Base-by-base conservation (phyloP, 2,888 invertebrate species). In the Papilio elwesi region DNA sequence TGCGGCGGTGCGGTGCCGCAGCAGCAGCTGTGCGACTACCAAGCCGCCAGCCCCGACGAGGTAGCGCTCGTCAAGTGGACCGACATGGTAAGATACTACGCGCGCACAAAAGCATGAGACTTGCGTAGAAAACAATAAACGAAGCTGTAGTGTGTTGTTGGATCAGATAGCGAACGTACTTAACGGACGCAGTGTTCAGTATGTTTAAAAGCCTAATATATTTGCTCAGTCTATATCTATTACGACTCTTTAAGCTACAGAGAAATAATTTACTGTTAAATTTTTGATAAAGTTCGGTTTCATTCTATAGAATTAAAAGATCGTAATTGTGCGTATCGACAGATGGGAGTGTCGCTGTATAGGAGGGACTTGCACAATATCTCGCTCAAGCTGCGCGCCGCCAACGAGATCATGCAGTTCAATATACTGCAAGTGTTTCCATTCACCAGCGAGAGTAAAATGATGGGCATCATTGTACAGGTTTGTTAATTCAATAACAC, bases 21-120 rank as follows among this genome's bases (percentile, higher is more conserved):
- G 76, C 93, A 94, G 78, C 92, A 94, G 79, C 83, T 94, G 74
- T 94, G 93, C 79, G 94, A 94, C 78, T 95, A 95, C 88, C 96
- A 97, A 90, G 98, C 97, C 8, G 96, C 98, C 62, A 98, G 98
- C 79, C 98, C 98, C 0, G 98, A 99, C 87, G 98, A 99, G 87
- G 98, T 98, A 77, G 98, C 98, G 4, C 94, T 99, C 71, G 97
- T 98, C 48, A 98, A 98, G 84, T 98, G 98, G 92, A 97, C 97
- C 11, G 97, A 97, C 79, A 96, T 97, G 95, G 98, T 95, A 70
- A 80, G 74, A 53, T 0, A 26, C 16, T 65, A 26, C 12, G 48
- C 7, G 9, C 15, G 0, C 53, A 53, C 26, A 4, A 16, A 10
- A 53, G 26, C 49, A 43, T 10, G 6, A 64, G 9, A 64, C 43